Percentiles rank a stretch among this genome's conserved stretches.
Conservation (phyloP, 2,888 invertebrate species). For the Aphidius colemani region DNA sequence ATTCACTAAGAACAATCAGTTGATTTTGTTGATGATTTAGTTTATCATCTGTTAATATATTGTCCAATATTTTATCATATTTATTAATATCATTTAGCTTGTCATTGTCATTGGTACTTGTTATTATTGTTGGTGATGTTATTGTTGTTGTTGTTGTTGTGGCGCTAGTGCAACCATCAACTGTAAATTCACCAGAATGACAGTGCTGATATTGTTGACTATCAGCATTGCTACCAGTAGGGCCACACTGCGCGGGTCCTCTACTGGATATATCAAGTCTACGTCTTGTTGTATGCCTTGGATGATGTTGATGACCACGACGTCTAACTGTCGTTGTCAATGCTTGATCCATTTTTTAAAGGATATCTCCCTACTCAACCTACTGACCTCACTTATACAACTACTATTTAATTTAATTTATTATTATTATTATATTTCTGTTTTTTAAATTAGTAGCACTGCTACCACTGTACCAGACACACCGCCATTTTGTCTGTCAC, state of each 20-base stretch:
- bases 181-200: not conserved
- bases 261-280: constrained; percentile 47
- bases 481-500: constrained; percentile 58
- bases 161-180: not conserved
- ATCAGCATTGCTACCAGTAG: constrained; percentile 41
- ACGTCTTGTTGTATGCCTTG: constrained; percentile 54
- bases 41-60: constrained; percentile 25
- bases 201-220: not conserved
- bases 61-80: constrained; percentile 9
- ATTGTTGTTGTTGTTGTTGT: constrained; percentile 8
- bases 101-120: constrained; percentile 26
- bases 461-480: constrained; percentile 67
- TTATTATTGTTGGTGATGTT: too few species aligned
- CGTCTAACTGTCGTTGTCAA: constrained; percentile 50
- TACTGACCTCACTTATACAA: constrained; percentile 55
- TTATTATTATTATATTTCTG: constrained; percentile 35
- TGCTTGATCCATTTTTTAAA: constrained; percentile 49
- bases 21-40: constrained; percentile 25
- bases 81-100: not conserved
- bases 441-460: constrained; percentile 55
- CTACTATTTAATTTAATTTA: constrained; percentile 34
- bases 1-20: constrained; percentile 33
- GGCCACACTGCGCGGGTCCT: constrained; percentile 61
- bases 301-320: constrained; percentile 59
- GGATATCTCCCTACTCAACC: constrained; percentile 34